Conservation (phyloP, 37 sponge, comb jelly and placozoan species). For the Ianthella basta region DNA sequence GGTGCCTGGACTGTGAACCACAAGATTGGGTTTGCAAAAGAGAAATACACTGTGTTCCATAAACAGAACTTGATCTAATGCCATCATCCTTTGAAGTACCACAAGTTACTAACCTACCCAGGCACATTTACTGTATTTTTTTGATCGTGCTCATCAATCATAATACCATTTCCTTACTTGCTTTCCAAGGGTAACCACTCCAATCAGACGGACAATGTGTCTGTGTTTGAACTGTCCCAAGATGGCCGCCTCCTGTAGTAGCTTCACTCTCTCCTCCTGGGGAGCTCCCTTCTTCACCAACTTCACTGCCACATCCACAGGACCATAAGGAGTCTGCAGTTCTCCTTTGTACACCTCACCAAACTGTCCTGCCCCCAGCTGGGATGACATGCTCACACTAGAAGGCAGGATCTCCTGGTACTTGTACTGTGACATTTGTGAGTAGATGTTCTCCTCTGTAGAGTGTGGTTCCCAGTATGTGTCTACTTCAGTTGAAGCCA, state of each 20-base stretch:
- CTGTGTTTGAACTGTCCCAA: conserved; percentile 20
- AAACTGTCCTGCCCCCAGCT: conserved; percentile 15
- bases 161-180: too few species aligned
- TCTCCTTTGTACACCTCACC: conserved; percentile 10
- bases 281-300: background rate
- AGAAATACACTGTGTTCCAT: too few species aligned
- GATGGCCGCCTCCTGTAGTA: conserved; percentile 20
- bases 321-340: background rate
- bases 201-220: background rate
- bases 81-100: too few species aligned
- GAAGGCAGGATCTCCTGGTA: background rate
- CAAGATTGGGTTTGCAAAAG: too few species aligned
- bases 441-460: background rate
- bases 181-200: conserved; percentile 4
- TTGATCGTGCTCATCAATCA: too few species aligned
- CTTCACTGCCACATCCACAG: background rate
- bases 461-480: conserved; percentile 4
- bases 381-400: background rate
- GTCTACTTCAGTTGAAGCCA: too few species aligned
- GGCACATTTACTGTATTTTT: too few species aligned
- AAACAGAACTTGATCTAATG: too few species aligned
- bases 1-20: too few species aligned
- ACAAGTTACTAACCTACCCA: too few species aligned
- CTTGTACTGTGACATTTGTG: background rate
- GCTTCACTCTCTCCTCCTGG: conserved; percentile 20